A percentile compares a stretch with the other conserved stretches of the same genome.
Evolutionary conservation across 2,888 invertebrate genomes (phyloP).

Genomic region (Marronus borbonicus): DNA sequence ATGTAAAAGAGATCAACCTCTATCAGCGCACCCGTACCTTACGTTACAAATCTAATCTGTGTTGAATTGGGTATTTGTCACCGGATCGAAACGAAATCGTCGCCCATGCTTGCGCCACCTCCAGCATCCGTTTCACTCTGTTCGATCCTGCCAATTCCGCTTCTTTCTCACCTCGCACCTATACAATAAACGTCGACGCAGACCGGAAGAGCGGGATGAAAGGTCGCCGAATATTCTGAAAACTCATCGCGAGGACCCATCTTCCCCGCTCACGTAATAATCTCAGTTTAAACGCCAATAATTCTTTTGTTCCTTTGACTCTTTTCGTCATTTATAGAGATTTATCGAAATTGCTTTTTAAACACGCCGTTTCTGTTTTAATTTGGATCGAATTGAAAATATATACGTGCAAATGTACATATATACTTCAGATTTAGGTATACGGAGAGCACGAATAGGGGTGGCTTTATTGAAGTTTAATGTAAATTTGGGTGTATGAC

Average conservation of each 20-base stretch:
- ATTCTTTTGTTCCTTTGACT: constrained; percentile 59
- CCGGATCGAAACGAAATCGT: constrained; percentile 50
- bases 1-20: constrained; percentile 52
- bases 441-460: too few species aligned
- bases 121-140: constrained; percentile 14
- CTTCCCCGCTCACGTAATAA: constrained; percentile 57
- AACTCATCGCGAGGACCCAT: constrained; percentile 48
- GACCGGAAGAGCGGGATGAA: constrained; percentile 20
- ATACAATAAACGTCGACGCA: constrained; percentile 18
- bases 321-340: constrained; percentile 57
- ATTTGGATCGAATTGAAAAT: constrained; percentile 20
- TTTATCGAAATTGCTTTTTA: constrained; percentile 60
- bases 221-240: constrained; percentile 33
- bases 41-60: constrained; percentile 57
- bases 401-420: neutral
- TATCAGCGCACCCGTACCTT: constrained; percentile 48
- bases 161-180: constrained; percentile 28
- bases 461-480: too few species aligned
- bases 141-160: neutral
- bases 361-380: constrained; percentile 43
- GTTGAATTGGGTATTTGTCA: constrained; percentile 57
- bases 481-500: too few species aligned
- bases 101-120: constrained; percentile 5
- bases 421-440: too few species aligned
- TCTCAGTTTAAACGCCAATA: constrained; percentile 62